Evolutionary conservation across 1,140 invertebrate genomes (phyloP).

Genomic region (silkworm (Bombyx mori)): DNA sequence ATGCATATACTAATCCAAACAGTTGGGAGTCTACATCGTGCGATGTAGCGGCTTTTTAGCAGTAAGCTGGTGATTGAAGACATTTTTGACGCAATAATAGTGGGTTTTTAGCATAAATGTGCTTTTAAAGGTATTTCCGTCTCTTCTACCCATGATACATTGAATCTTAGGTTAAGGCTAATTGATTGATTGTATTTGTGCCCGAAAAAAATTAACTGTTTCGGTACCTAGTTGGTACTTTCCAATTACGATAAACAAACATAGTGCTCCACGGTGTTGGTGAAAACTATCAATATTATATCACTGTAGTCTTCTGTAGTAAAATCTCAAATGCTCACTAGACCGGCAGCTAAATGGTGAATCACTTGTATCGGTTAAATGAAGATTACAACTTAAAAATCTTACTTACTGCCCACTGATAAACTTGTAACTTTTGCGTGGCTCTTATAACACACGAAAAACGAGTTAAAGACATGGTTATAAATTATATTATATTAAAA

Average conservation of each 20-base stretch:
- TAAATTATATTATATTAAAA: not conserved
- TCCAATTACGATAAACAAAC: not conserved
- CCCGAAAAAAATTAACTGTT: not conserved
- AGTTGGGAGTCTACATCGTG: no score
- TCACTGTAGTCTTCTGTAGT: not conserved
- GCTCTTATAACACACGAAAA: not conserved
- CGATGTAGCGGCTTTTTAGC: no score
- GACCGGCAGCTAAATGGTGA: no score
- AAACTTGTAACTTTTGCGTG: constrained; percentile 1
- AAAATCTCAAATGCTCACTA: not conserved
- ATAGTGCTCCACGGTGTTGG: not conserved
- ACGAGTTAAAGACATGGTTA: constrained; percentile 5
- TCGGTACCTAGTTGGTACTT: not conserved
- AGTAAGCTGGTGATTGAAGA: no score
- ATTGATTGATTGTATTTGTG: not conserved
- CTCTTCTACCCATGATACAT: no score
- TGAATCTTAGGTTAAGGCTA: no score
- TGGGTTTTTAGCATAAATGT: no score
- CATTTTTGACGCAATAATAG: no score
- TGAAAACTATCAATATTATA: not conserved
- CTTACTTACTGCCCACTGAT: constrained; percentile 2
- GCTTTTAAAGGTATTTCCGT: no score
- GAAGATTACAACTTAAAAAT: not conserved
- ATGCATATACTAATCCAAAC: no score
- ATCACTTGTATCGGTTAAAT: not conserved